Percentiles rank a stretch among this genome's conserved stretches.
phyloP scores from a whole-genome alignment of 2,888 invertebrate species.

The Coremacera marginata region DNA sequence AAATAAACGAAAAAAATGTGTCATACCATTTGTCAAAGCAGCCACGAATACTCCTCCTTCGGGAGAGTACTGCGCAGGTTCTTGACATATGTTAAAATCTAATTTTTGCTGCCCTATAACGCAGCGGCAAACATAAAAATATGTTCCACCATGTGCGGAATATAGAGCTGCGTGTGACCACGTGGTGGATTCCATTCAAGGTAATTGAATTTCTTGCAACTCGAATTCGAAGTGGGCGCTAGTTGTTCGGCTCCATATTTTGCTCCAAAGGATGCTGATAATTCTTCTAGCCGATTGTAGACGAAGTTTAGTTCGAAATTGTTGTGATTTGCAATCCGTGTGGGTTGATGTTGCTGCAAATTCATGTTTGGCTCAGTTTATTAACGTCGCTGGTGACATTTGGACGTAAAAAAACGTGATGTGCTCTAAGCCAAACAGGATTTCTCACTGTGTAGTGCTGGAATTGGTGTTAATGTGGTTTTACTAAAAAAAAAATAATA shows the following conservation, averaged over 20 bases:
- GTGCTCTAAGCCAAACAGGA: neutral
- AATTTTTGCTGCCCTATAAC: slow-evolving; percentile 46
- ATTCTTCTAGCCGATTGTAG: neutral
- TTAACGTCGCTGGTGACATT: slow-evolving; percentile 60
- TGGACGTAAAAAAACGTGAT: slow-evolving; percentile 51
- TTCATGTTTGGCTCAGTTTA: slow-evolving; percentile 55
- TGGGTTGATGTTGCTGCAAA: slow-evolving; percentile 34
- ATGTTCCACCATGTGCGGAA: slow-evolving; percentile 61
- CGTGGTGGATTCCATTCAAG: slow-evolving; percentile 55
- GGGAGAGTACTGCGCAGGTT: slow-evolving; percentile 58
- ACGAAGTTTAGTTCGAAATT: slow-evolving; percentile 41
- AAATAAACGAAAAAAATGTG: slow-evolving; percentile 65
- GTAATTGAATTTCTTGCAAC: neutral
- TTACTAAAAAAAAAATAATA: neutral
- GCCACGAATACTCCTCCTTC: slow-evolving; percentile 64
- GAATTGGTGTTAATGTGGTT: neutral
- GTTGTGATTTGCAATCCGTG: slow-evolving; percentile 23
- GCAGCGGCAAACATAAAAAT: slow-evolving; percentile 38
- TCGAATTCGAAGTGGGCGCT: slow-evolving; percentile 41
- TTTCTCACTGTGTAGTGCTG: slow-evolving; percentile 14
- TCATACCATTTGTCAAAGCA: slow-evolving; percentile 67
- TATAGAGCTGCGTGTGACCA: too few relatives aligned
- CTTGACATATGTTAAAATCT: slow-evolving; percentile 26
- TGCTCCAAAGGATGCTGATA: slow-evolving; percentile 27
- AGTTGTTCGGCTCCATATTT: neutral